A percentile compares a stretch with the other conserved stretches of the same genome.
These are phyloP conservation scores for Bombus pascuorum DNA, from an alignment of 1,140 invertebrate species.

Conservation along the genomic window DNA sequence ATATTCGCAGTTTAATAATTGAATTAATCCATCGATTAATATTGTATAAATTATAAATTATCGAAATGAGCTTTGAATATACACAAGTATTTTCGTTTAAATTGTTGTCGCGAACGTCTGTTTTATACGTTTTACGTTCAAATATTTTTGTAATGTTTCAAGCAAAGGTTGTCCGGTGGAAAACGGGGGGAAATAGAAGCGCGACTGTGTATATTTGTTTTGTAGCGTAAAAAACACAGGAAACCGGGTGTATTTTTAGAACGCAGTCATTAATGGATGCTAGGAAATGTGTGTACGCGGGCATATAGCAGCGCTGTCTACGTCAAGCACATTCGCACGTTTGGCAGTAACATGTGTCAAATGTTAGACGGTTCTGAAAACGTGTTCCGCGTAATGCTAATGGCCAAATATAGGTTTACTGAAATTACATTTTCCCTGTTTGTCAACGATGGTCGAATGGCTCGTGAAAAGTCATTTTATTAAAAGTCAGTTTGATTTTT, in stretches of 20 bases:
- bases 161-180: background rate
- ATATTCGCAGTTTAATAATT: too few species aligned
- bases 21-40: background rate
- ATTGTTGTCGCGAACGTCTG: background rate
- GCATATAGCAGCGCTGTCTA: conserved; percentile 7
- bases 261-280: conserved; percentile 27
- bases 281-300: conserved; percentile 22
- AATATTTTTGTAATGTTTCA: conserved; percentile 12
- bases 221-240: conserved; percentile 16
- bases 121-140: background rate
- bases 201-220: conserved; percentile 16
- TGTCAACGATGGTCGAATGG: background rate
- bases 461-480: background rate
- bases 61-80: background rate
- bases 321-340: conserved; percentile 32
- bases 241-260: conserved; percentile 18
- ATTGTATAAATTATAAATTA: background rate
- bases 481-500: background rate
- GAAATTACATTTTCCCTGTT: conserved; percentile 7
- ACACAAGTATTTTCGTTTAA: background rate
- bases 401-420: conserved; percentile 26
- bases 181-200: conserved; percentile 11
- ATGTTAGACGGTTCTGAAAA: conserved; percentile 20
- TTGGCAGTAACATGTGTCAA: conserved; percentile 37
- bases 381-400: conserved; percentile 15